phyloP scores from a whole-genome alignment of 2,888 invertebrate species.

The Carterocephalus palaemon region DNA sequence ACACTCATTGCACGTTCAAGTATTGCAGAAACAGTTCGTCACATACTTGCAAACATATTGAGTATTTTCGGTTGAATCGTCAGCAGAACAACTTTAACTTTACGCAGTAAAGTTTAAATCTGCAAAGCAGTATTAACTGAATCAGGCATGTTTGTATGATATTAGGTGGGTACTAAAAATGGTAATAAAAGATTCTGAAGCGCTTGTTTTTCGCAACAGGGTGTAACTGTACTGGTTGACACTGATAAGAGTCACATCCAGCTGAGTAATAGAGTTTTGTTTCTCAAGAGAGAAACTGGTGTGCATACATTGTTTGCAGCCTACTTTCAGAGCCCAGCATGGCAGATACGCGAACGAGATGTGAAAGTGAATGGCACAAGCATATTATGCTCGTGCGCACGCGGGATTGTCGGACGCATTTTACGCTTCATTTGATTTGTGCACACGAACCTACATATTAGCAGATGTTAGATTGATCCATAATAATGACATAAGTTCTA shows the following conservation, averaged over 20 bases:
- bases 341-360: slow-evolving; percentile 45
- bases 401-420: slow-evolving; percentile 54
- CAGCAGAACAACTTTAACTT: neutral
- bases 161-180: slow-evolving; percentile 4
- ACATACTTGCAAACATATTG: neutral
- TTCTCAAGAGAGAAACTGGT: slow-evolving; percentile 71
- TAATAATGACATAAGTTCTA: slow-evolving; percentile 33
- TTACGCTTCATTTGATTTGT: slow-evolving; percentile 63
- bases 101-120: slow-evolving; percentile 3
- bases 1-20: slow-evolving; percentile 6
- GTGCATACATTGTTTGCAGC: slow-evolving; percentile 66
- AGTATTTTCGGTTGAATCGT: neutral
- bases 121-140: neutral
- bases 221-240: slow-evolving; percentile 31
- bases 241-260: slow-evolving; percentile 41
- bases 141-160: neutral
- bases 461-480: slow-evolving; percentile 19
- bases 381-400: slow-evolving; percentile 45
- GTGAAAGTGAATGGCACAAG: slow-evolving; percentile 76
- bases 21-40: neutral
- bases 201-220: slow-evolving; percentile 16
- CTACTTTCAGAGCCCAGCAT: slow-evolving; percentile 64
- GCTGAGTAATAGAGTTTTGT: slow-evolving; percentile 48
- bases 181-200: neutral
- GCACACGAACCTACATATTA: slow-evolving; percentile 54